Evolutionary conservation across 2,797 vertebrate genomes (phyloP), one percentile per base, ranked within the genome.

Genomic region (Mareca strepera): DNA sequence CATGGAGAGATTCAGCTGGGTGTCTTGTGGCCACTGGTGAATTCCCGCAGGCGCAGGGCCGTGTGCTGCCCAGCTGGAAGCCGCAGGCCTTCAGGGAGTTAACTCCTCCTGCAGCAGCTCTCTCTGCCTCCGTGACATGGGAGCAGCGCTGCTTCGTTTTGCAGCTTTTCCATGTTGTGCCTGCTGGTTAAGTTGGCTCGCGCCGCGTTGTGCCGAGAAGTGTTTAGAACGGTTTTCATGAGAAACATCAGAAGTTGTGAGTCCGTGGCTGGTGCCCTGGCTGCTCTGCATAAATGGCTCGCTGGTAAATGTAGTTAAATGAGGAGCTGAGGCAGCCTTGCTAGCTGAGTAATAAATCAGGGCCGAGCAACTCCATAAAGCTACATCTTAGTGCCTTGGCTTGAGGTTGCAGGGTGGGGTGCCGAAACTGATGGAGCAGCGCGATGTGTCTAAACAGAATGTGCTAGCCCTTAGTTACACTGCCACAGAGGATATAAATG

Each of bases 401-500:
- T 85, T 74, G 72, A 22, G 73, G 33, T 58, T 48, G 82, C 29
- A 85, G 93, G 91, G 92, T 86, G 87, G 79, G 73, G 92, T 87
- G 66, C 84, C 80, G 12, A 88, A 81, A 85, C 84, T 26, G 69
- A 72, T 43, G 88, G 88, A 89, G 89, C 6, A 7, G 76, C 3
- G 2, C 59, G 77, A 92, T 91, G 89, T 94, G 96, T 91, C 92
- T 91, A 94, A 96, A 91, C 87, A 74, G 84, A 86, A 39, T 86
- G 91, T 70, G 80, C 82, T 59, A 91, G 93, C 85, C 89, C 95
- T 95, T 95, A 90, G 94, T 94, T 95, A 96, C 73, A 0, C 91
- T 84, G 91, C 52, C 91, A 79, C 82, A 52, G 13, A 60, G 93
- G 87, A 37, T 76, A 70, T 82, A 90, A 96, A 93, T 35, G 62